Evolutionary conservation across 2,797 vertebrate genomes (phyloP).

Genomic region (Thamnophis elegans): DNA sequence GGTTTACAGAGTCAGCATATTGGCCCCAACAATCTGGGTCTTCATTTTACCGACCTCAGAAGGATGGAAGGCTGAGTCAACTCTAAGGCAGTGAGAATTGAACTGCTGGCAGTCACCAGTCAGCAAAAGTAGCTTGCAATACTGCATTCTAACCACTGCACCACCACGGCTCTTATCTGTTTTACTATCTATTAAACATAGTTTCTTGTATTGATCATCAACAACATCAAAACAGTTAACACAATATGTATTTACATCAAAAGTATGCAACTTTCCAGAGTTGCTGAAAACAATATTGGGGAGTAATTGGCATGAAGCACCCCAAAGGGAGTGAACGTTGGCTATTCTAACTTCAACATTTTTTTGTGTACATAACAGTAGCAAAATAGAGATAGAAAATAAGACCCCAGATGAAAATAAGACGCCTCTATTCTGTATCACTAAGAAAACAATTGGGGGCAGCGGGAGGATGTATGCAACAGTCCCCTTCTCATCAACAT

Average conservation of each 20-base stretch:
- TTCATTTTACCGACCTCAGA: too few relatives aligned
- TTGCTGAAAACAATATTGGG: background rate
- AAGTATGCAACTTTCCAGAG: background rate
- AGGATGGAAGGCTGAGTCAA: too few relatives aligned
- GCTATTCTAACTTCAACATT: background rate
- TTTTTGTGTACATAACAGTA: background rate
- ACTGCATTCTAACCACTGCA: too few relatives aligned
- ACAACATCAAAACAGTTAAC: background rate
- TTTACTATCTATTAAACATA: background rate
- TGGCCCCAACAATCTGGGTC: too few relatives aligned
- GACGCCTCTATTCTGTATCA: background rate
- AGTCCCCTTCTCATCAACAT: background rate
- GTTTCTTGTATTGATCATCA: background rate
- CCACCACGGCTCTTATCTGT: too few relatives aligned
- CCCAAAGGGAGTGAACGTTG: background rate
- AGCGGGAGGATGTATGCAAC: background rate
- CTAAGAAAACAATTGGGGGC: background rate
- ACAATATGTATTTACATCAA: background rate
- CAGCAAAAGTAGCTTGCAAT: too few relatives aligned
- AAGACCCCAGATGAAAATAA: background rate
- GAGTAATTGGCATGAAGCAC: background rate
- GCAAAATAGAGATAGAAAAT: background rate
- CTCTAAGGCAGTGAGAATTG: too few relatives aligned
- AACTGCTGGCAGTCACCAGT: too few relatives aligned
- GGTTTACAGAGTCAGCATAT: too few relatives aligned